Conservation (phyloP, 2,113 vertebrate species). For the Bostrychus sinensis region DNA sequence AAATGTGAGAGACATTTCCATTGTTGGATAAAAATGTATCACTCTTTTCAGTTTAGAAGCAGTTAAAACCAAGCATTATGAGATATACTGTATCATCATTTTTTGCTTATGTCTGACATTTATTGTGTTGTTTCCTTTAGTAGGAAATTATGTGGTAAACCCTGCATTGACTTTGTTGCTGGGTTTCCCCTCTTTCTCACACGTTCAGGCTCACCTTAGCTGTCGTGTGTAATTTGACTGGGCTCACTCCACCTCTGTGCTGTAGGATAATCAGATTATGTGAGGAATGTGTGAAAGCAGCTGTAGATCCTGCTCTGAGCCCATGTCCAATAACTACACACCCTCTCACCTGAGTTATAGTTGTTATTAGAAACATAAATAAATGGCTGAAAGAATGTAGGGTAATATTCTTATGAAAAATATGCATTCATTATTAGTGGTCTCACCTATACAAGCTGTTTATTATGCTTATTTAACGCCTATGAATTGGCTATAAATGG, state of each 20-base stretch:
- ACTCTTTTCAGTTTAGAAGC: too few relatives aligned
- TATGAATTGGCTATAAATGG: not conserved
- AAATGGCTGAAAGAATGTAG: not conserved
- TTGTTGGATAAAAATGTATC: too few relatives aligned
- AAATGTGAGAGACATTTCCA: too few relatives aligned
- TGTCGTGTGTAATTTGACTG: not conserved
- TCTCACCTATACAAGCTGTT: conserved; percentile 16
- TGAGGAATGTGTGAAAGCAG: conserved; percentile 58
- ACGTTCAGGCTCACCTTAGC: not conserved
- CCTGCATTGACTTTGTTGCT: not conserved
- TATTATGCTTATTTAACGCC: not conserved
- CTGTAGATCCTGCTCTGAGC: conserved; percentile 15
- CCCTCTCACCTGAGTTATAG: conserved; percentile 10
- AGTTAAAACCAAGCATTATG: too few relatives aligned
- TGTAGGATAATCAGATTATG: conserved; percentile 45
- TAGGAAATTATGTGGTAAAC: conserved; percentile 17
- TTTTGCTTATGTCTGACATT: too few relatives aligned
- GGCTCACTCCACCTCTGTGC: not conserved
- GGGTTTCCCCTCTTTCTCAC: not conserved
- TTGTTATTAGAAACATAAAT: conserved; percentile 12
- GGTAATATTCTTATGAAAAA: not conserved
- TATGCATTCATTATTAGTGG: not conserved
- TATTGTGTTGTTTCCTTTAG: too few relatives aligned
- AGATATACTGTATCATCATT: too few relatives aligned
- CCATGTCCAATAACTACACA: not conserved